These are phyloP conservation scores for Eubasilissa regina DNA, from an alignment of 1,140 invertebrate species.

Conservation along the genomic window DNA sequence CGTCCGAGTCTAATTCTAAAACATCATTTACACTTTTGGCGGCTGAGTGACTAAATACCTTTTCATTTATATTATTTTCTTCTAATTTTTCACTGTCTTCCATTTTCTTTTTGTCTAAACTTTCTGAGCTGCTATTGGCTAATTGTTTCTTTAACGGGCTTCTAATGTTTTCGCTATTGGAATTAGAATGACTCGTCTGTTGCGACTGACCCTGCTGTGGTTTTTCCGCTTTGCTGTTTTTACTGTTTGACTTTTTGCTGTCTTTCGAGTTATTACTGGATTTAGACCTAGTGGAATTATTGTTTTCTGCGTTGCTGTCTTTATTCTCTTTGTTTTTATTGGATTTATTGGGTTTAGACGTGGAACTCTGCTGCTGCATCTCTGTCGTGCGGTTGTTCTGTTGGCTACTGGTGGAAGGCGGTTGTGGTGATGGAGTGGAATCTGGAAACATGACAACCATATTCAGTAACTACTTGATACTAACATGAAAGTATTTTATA, in stretches of 20 bases:
- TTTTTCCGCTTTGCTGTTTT: constrained; percentile 62
- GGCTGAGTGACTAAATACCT: constrained; percentile 61
- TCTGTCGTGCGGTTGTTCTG: constrained; percentile 30
- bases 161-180: not conserved
- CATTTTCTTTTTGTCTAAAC: constrained; percentile 38
- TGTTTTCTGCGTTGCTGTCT: constrained; percentile 67
- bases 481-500: no score
- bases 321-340: constrained; percentile 62
- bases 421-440: constrained; percentile 50
- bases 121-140: constrained; percentile 63
- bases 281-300: constrained; percentile 60
- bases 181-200: constrained; percentile 62
- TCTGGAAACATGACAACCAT: constrained; percentile 14
- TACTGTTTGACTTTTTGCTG: constrained; percentile 54
- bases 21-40: constrained; percentile 30
- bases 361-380: not conserved
- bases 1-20: constrained; percentile 60
- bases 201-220: constrained; percentile 65
- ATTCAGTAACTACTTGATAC: no score
- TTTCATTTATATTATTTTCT: constrained; percentile 59
- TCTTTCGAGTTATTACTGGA: not conserved
- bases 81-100: not conserved
- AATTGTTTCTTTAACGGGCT: constrained; percentile 61
- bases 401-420: constrained; percentile 40
- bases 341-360: constrained; percentile 47